Base-by-base conservation (phyloP, 1,140 invertebrate species). In the Luehdorfia chinensis region DNA sequence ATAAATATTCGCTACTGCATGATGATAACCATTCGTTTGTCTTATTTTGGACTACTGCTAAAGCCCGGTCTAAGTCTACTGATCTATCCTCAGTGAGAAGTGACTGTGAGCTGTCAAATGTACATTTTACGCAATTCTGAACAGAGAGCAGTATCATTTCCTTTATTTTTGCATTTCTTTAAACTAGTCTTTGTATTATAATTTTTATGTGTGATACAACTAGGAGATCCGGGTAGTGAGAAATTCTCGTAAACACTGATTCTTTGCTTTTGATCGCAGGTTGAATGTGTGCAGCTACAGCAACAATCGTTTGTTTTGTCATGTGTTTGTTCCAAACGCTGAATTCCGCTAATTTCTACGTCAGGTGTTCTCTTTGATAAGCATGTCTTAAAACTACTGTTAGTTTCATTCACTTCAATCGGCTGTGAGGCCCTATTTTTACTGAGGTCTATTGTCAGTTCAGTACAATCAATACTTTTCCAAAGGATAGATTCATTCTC, bases 211-310 rank as follows among this genome's bases (percentile, higher is more conserved):
- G 66, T 66, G 11, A 86, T 77, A 43, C 53, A 70, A 7, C 62
- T 74, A 0, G 80, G 83, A 2, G 81, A 85, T 14, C 78, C 75
- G 0, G 80, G 75, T 14, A 85, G 44, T 0, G 81, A 81, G 45
- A 86, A 86, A 14, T 86, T 80, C 32, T 84, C 73, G 19, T 80
- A 84, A 3, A 77, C 56, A 21, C 71, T 86, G 1, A 65, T 46
- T 15, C 78, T 54, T 51, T 68, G 53, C 36, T 65, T 67, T 50
- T 11, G 28, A 7, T 31, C 23, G n/a, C 63, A 43, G 41, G 12
- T 34, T 46, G 32, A 9, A 11, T 31, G 28, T 31, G 28, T 11
- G 23, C 7, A 27, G 7, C 9, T n/a, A 7, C 23, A 27, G 9
- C 23, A 27, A 27, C 23, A 8, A 11, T 31, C 28, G n/a, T 31